Base-by-base conservation (phyloP, 1,140 invertebrate genomes). In the Brachionus rubens region DNA sequence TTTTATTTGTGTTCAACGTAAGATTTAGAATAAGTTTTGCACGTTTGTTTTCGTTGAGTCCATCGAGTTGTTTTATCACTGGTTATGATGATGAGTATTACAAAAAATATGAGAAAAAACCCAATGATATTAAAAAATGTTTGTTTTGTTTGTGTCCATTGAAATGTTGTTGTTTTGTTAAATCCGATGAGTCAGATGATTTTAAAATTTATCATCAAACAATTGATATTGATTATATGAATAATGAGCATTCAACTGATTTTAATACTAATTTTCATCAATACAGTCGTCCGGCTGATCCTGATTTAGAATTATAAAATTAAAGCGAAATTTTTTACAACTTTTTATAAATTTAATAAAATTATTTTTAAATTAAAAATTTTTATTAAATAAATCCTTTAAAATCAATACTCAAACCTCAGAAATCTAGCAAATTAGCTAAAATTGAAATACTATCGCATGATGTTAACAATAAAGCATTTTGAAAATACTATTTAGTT, bases 211-310 rank as follows among this genome's bases (percentile, higher is more conserved):
- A 59, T 7, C 33, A 16, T 36, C 4, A 59, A 33, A 19, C 36
- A 59, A 59, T 16, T 14, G 56, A 62, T 62, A 16, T 62, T 16
- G 59, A 65, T 41, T 36, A 26, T 12, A 30, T 43, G 24, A 24
- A 65, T 36, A 36, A 36, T 43, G 19, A 43, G 3, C 40, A 24
- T 41, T 65, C 59, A 21, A 65, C 40, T 14, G 59, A 65, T 43
- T 65, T 65, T 43, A 65, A 65, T 65, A 43, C 59, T 30, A 65
- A 65, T 30, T 65, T 65, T 3, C 59, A 65, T n/a, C 59, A 65
- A 41, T 65, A 24, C 43, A 65, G 30, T 65, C 40, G 59, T 36
- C 59, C 59, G 19, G 59, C 59, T 65, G 59, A 65, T 24, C 59
- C 59, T 43, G 59, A 65, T 43, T 21, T 43, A n/a, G 59, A 65